Evolutionary conservation across 1,140 invertebrate genomes (phyloP).

Genomic region (Heliconius melpomene): DNA sequence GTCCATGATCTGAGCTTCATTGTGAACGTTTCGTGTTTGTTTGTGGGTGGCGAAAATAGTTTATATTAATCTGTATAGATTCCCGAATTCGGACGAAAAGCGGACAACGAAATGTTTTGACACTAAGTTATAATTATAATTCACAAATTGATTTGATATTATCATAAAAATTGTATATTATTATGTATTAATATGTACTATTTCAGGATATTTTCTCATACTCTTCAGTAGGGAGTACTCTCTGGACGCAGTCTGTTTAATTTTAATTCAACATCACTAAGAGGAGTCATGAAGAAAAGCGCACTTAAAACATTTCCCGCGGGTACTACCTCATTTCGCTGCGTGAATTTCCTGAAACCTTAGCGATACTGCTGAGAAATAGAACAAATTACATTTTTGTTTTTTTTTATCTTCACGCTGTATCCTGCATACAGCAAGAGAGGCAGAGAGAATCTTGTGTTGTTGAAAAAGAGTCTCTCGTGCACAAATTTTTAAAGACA

Average conservation of each 20-base stretch:
- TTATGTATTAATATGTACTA: background rate
- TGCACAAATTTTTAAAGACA: too few relatives aligned
- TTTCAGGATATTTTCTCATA: background rate
- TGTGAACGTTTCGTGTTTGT: slow-evolving; percentile 1
- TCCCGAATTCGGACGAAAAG: too few relatives aligned
- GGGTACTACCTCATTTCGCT: background rate
- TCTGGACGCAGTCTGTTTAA: background rate
- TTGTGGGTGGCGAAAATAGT: background rate
- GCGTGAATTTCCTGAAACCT: slow-evolving; percentile 1
- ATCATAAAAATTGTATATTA: too few relatives aligned
- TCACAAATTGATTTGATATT: too few relatives aligned
- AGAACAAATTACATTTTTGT: background rate
- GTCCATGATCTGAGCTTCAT: slow-evolving; percentile 24
- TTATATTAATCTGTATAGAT: background rate
- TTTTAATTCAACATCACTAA: slow-evolving; percentile 9
- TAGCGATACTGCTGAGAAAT: background rate
- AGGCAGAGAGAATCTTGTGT: too few relatives aligned
- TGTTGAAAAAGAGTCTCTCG: too few relatives aligned
- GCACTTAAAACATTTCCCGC: slow-evolving; percentile 10
- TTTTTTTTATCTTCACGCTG: background rate
- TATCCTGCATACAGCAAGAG: too few relatives aligned
- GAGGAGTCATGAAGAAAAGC: slow-evolving; percentile 14
- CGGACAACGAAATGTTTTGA: too few relatives aligned
- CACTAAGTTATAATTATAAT: too few relatives aligned
- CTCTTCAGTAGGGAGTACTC: background rate